phyloP scores from a whole-genome alignment of 2,888 invertebrate genomes.

The Cordilura impudica region DNA sequence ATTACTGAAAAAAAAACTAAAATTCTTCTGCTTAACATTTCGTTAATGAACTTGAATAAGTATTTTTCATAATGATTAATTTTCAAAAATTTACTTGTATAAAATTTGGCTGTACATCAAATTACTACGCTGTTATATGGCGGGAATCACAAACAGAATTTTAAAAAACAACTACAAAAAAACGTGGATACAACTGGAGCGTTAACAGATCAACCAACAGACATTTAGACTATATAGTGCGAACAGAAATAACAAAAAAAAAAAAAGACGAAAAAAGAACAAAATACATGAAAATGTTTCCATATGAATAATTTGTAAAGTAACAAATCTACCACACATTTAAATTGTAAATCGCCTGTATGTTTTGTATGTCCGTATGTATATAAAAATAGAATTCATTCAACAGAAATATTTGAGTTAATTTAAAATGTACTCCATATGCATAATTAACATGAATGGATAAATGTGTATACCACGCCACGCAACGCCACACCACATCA shows the following conservation, averaged over 20 bases:
- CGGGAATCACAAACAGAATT: conserved; percentile 11
- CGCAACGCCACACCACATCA: too few relatives aligned
- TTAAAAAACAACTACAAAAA: conserved; percentile 10
- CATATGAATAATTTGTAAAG: conserved; percentile 39
- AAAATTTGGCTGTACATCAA: neutral
- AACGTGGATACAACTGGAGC: conserved; percentile 45
- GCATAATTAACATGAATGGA: neutral
- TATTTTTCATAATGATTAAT: neutral
- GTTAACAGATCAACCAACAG: conserved; percentile 41
- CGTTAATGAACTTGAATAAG: conserved; percentile 56
- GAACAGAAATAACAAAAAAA: neutral
- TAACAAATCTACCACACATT: too few relatives aligned
- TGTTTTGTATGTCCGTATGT: neutral
- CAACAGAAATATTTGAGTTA: conserved; percentile 15
- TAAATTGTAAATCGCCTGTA: too few relatives aligned
- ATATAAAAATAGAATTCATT: conserved; percentile 23
- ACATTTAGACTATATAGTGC: conserved; percentile 8
- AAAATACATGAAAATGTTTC: too few relatives aligned
- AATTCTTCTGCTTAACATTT: conserved; percentile 14
- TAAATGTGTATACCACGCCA: too few relatives aligned
- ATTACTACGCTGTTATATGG: conserved; percentile 8
- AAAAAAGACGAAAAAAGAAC: too few relatives aligned
- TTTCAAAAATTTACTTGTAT: neutral
- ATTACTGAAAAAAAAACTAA: too few relatives aligned
- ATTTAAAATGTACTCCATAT: neutral